phyloP scores from a whole-genome alignment of 2,888 invertebrate genomes.

The Caenorhabditis imperialis region DNA sequence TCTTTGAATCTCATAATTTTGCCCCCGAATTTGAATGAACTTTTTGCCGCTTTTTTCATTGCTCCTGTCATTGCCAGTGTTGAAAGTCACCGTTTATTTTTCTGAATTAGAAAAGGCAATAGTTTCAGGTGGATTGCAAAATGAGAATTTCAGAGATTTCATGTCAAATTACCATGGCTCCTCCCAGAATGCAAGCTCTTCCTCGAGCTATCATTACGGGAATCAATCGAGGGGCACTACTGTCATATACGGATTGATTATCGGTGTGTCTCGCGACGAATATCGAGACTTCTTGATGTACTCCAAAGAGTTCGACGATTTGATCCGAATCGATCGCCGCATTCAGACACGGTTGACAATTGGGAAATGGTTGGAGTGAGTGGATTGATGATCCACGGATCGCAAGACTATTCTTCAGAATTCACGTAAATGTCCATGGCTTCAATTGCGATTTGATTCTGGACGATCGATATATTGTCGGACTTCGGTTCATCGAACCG shows the following conservation, averaged over 20 bases:
- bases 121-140: no score
- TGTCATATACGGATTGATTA: conserved; percentile 5
- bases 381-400: no score
- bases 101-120: no score
- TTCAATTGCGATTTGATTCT: conserved; percentile 19
- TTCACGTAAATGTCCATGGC: not conserved
- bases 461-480: conserved; percentile 14
- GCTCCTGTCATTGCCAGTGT: not conserved
- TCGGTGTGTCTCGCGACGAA: conserved; percentile 6
- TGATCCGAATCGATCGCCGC: not conserved
- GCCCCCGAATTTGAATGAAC: conserved; percentile 3
- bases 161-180: no score
- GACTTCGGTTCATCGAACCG: conserved; percentile 10
- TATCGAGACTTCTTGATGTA: conserved; percentile 7
- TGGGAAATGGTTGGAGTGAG: conserved; percentile 25
- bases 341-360: not conserved
- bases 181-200: no score
- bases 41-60: not conserved
- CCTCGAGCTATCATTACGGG: not conserved
- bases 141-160: no score
- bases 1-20: conserved; percentile 11
- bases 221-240: not conserved
- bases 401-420: no score
- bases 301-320: not conserved
- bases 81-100: no score